Evolutionary conservation across 2,797 vertebrate genomes (phyloP).

Genomic region (Gallirallus australis): DNA sequence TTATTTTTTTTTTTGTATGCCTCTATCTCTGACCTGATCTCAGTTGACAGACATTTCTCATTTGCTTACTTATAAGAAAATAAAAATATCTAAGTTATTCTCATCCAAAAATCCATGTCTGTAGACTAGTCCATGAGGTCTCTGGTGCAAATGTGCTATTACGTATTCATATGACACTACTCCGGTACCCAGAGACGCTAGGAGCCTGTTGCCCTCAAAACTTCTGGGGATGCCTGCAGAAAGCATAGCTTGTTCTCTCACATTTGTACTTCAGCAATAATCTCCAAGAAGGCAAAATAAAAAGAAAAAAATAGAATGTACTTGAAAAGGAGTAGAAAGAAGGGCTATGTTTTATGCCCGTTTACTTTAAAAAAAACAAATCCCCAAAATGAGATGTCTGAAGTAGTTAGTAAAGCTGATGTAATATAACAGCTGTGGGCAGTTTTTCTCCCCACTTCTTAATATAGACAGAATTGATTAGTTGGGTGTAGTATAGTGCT

Average conservation of each 20-base stretch:
- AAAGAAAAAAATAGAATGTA: neutral
- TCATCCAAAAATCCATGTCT: neutral
- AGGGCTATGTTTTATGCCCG: conserved; percentile 27
- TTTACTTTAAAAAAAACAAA: neutral
- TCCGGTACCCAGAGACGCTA: neutral
- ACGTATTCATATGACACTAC: neutral
- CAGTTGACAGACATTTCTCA: neutral
- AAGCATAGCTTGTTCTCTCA: neutral
- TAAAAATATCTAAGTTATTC: neutral
- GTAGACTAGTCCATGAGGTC: neutral
- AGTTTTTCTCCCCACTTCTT: conserved; percentile 57
- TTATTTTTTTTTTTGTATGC: neutral
- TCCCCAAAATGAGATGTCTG: conserved; percentile 28
- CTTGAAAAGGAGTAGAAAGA: conserved; percentile 19
- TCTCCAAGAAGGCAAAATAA: neutral
- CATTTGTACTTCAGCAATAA: neutral
- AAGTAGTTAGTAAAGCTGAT: conserved; percentile 65
- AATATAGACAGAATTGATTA: conserved; percentile 69
- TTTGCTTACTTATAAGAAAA: neutral
- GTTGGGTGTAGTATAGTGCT: conserved; percentile 33
- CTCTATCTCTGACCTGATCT: neutral
- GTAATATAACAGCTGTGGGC: conserved; percentile 58
- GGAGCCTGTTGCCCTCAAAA: neutral
- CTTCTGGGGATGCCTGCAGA: neutral
- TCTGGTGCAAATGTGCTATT: neutral